Evolutionary conservation across 2,888 invertebrate genomes (phyloP).

Genomic region (Homarus gammarus): DNA sequence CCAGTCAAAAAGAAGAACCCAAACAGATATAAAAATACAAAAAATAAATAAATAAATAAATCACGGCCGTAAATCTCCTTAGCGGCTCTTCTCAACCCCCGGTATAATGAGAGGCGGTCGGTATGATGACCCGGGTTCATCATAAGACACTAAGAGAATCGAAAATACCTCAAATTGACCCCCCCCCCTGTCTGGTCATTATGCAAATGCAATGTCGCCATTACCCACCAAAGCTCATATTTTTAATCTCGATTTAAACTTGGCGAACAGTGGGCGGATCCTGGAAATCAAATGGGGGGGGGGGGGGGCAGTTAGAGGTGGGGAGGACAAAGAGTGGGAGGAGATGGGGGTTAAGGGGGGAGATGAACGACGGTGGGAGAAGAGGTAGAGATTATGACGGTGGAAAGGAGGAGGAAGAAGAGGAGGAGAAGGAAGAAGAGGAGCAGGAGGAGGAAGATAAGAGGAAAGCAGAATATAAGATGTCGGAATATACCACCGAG

Average conservation of each 20-base stretch:
- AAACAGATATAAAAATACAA: too few species aligned
- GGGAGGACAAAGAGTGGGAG: neutral
- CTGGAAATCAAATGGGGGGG: constrained; percentile 12
- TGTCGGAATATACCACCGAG: too few species aligned
- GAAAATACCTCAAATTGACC: constrained; percentile 42
- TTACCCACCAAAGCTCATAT: constrained; percentile 35
- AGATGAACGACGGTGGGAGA: neutral
- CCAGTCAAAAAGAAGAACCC: neutral
- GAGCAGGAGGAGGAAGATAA: neutral
- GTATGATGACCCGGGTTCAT: neutral
- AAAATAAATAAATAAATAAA: too few species aligned
- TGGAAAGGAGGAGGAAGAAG: neutral
- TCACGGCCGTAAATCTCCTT: too few species aligned
- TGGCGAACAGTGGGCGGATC: constrained; percentile 31
- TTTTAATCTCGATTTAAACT: constrained; percentile 53
- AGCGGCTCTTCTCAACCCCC: too few species aligned
- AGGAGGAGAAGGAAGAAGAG: neutral
- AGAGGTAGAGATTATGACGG: neutral
- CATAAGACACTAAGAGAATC: neutral
- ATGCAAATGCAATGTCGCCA: constrained; percentile 41
- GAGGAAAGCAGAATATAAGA: too few species aligned
- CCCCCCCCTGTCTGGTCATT: constrained; percentile 26
- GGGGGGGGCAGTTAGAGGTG: neutral
- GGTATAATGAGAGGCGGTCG: neutral
- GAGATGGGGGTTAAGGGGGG: neutral